Evolutionary conservation across 2,113 vertebrate genomes (phyloP).

Genomic region (Tragelaphus scriptus): DNA sequence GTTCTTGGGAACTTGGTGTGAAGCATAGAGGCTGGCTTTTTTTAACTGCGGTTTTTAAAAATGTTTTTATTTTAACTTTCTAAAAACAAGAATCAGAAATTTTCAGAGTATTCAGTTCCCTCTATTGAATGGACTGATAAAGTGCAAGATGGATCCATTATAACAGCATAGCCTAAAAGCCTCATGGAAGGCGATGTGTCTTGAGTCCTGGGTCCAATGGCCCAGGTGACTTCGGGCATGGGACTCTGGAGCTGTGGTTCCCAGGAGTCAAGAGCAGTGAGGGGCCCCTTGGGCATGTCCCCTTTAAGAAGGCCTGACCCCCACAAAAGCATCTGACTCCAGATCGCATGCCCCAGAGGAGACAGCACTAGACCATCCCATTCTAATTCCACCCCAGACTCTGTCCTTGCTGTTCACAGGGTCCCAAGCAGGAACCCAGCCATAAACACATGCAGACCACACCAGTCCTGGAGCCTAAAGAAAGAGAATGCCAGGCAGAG

Average conservation of each 20-base stretch:
- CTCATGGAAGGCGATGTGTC: neutral
- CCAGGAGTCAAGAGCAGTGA: neutral
- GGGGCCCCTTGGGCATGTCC: rapidly evolving
- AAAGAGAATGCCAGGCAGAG: neutral
- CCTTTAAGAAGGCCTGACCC: neutral
- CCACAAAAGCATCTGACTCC: neutral
- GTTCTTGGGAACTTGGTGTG: neutral
- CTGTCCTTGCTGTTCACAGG: neutral
- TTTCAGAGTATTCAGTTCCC: neutral
- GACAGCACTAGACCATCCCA: rapidly evolving
- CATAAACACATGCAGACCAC: neutral
- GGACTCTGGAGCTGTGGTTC: neutral
- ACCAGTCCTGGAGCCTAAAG: neutral
- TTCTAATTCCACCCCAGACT: neutral
- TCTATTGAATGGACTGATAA: neutral
- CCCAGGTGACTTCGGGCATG: rapidly evolving
- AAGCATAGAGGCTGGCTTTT: neutral
- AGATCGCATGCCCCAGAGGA: neutral
- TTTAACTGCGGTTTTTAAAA: neutral
- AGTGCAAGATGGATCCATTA: neutral
- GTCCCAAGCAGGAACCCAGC: neutral
- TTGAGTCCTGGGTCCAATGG: neutral
- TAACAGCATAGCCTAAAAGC: neutral
- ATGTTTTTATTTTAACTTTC: neutral
- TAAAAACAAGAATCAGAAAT: neutral